phyloP scores from a whole-genome alignment of 2,113 vertebrate genomes.

The Neolamprologus sp. region DNA sequence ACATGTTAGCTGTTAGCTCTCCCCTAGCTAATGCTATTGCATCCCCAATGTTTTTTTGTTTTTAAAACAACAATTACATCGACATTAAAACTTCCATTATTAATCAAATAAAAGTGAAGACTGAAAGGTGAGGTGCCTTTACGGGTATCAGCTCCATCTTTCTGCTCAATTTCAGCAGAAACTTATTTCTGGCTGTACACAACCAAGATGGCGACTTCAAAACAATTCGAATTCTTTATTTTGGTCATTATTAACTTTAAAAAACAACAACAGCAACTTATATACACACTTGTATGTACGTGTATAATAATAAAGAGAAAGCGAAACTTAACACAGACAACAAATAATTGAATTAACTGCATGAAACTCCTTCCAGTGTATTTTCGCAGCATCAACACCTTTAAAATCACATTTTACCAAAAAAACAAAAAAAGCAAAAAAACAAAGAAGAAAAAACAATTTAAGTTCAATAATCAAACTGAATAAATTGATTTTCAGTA shows the following conservation, averaged over 20 bases:
- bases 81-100: accelerated
- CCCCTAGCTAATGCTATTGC: background rate
- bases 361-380: accelerated
- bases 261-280: accelerated
- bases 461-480: background rate
- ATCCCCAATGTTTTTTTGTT: background rate
- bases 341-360: background rate
- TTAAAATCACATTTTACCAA: background rate
- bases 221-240: background rate
- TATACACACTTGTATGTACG: accelerated
- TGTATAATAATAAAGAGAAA: background rate
- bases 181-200: accelerated
- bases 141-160: accelerated
- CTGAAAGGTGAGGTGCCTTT: accelerated
- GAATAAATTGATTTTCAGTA: accelerated
- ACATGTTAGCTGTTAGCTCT: background rate
- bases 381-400: background rate
- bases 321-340: accelerated
- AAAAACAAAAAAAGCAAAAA: accelerated
- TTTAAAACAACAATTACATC: background rate
- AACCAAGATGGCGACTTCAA: background rate
- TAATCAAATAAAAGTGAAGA: background rate
- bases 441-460: background rate
- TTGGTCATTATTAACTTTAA: background rate
- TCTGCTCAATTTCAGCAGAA: background rate